A percentile compares a stretch with the other conserved stretches of the same genome.
Evolutionary conservation across 2,888 invertebrate species (phyloP).

Genomic region (Dichetophora obliterata): DNA sequence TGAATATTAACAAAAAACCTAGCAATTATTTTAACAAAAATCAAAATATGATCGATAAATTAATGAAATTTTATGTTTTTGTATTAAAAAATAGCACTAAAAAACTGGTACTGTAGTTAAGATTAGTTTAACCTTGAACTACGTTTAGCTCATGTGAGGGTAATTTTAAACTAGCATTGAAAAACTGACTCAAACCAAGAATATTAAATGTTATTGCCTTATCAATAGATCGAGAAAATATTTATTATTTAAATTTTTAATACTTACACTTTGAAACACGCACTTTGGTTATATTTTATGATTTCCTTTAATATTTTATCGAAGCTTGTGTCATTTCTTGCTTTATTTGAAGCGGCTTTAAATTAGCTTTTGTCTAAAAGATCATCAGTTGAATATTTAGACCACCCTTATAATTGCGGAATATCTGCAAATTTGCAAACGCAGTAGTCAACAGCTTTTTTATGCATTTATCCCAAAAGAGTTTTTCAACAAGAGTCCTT

Average conservation of each 20-base stretch:
- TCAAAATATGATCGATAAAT: too few relatives aligned
- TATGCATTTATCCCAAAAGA: constrained; percentile 49
- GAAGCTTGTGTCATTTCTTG: not conserved
- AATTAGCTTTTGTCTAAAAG: constrained; percentile 52
- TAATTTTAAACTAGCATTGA: too few relatives aligned
- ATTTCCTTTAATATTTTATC: constrained; percentile 29
- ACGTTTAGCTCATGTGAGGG: too few relatives aligned
- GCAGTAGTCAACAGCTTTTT: constrained; percentile 52
- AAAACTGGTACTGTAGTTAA: too few relatives aligned
- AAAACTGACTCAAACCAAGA: too few relatives aligned
- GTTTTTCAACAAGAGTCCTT: constrained; percentile 43
- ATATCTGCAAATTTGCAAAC: constrained; percentile 3
- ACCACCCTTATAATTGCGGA: not conserved
- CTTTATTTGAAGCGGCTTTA: not conserved
- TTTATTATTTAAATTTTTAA: not conserved
- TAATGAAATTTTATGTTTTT: too few relatives aligned
- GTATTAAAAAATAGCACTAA: too few relatives aligned
- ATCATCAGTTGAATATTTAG: constrained; percentile 38
- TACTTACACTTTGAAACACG: constrained; percentile 15
- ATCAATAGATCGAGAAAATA: not conserved
- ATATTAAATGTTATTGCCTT: too few relatives aligned
- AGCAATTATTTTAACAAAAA: too few relatives aligned
- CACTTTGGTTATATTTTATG: constrained; percentile 11
- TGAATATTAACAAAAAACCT: too few relatives aligned
- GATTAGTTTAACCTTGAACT: too few relatives aligned